Conservation (phyloP, 2,888 invertebrate genomes). For the Eupithecia inturbata region DNA sequence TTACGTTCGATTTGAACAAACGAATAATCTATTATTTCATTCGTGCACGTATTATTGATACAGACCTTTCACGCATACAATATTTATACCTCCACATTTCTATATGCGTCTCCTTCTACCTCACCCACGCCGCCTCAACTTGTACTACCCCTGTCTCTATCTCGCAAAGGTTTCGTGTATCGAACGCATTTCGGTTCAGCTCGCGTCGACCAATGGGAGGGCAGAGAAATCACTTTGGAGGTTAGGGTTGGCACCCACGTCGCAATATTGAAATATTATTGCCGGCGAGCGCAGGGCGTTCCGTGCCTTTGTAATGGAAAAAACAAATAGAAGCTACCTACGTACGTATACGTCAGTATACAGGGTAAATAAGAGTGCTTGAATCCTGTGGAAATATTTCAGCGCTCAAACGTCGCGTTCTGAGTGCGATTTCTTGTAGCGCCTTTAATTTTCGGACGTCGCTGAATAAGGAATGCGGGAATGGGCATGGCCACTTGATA, state of each 20-base stretch:
- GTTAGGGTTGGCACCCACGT: constrained; percentile 67
- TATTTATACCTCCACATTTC: constrained; percentile 67
- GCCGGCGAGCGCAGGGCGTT: constrained; percentile 73
- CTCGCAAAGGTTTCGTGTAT: constrained; percentile 58
- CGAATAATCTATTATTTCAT: constrained; percentile 85
- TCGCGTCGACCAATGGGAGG: constrained; percentile 65
- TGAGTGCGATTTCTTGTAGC: constrained; percentile 83
- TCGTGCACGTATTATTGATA: constrained; percentile 84
- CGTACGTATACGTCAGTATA: constrained; percentile 46
- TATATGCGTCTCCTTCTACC: constrained; percentile 60
- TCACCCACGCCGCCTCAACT: neutral
- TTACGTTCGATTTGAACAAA: constrained; percentile 83
- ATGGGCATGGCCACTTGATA: constrained; percentile 51
- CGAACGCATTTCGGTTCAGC: constrained; percentile 56
- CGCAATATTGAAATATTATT: constrained; percentile 81
- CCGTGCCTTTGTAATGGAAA: constrained; percentile 79
- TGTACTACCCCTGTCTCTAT: constrained; percentile 53
- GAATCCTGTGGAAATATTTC: constrained; percentile 74
- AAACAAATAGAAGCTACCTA: constrained; percentile 72
- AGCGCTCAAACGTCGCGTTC: constrained; percentile 58
- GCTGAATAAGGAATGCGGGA: constrained; percentile 79
- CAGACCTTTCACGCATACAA: constrained; percentile 76
- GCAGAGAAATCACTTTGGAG: constrained; percentile 72
- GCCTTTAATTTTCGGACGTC: constrained; percentile 75
- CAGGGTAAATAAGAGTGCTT: constrained; percentile 74